Evolutionary conservation across 2,113 vertebrate species (phyloP).

Genomic region (Trematocara macrostoma): DNA sequence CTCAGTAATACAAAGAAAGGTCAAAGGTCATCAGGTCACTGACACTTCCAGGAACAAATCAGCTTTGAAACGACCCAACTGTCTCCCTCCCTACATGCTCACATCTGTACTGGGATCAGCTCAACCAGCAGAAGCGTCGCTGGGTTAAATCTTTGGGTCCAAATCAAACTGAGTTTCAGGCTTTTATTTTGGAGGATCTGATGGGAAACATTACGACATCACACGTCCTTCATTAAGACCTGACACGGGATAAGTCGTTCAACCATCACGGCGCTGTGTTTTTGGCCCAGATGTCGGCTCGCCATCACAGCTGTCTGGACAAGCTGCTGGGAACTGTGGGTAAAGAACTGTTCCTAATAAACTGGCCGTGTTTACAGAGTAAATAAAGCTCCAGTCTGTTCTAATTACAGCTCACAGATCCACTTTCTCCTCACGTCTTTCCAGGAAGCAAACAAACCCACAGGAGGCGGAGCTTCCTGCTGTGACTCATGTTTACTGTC

Average conservation of each 20-base stretch:
- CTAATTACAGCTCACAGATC: not conserved
- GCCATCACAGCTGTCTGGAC: not conserved
- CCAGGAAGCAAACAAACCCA: not conserved
- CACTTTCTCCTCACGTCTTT: not conserved
- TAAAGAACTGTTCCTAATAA: not conserved
- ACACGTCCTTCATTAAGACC: not conserved
- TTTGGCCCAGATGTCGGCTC: not conserved
- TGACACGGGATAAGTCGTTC: not conserved
- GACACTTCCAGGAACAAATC: not conserved
- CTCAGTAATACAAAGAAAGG: not conserved
- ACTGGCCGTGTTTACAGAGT: not conserved
- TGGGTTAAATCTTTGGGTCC: not conserved
- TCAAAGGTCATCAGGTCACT: not conserved
- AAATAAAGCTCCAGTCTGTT: not conserved
- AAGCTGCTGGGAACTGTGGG: not conserved
- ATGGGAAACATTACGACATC: not conserved
- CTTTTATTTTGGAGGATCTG: not conserved
- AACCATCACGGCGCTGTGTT: not conserved
- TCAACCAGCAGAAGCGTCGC: not conserved
- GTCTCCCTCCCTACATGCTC: not conserved
- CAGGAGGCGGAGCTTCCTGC: not conserved
- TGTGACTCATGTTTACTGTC: not conserved
- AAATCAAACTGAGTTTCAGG: not conserved
- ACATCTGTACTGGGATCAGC: accelerated
- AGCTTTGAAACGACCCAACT: not conserved